Evolutionary conservation across 2,113 vertebrate genomes (phyloP).

Genomic region (Neomonachus schauinslandi): DNA sequence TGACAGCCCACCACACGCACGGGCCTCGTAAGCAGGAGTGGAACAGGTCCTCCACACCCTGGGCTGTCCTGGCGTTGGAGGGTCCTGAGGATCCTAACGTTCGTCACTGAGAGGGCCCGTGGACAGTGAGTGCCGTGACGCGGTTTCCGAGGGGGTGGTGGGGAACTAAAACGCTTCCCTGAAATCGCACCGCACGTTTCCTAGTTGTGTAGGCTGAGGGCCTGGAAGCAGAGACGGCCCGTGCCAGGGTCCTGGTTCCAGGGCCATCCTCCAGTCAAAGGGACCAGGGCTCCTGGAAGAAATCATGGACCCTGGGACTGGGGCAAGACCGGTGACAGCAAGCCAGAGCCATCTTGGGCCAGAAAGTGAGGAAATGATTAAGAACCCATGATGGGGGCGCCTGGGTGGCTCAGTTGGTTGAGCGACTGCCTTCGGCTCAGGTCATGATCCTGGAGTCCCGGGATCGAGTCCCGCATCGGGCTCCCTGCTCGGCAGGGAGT

Average conservation of each 20-base stretch:
- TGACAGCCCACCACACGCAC: rapidly evolving
- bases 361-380: not conserved
- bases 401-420: too few relatives aligned
- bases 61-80: not conserved
- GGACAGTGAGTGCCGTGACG: not conserved
- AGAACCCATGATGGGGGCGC: not conserved
- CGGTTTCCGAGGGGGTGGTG: not conserved
- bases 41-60: not conserved
- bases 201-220: not conserved
- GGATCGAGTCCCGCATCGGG: too few relatives aligned
- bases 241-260: too few relatives aligned
- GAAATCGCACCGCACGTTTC: rapidly evolving
- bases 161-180: too few relatives aligned
- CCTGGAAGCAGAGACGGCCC: rapidly evolving
- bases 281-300: not conserved
- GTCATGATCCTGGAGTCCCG: too few relatives aligned
- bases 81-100: not conserved
- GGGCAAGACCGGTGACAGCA: rapidly evolving
- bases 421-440: too few relatives aligned
- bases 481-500: too few relatives aligned
- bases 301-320: not conserved
- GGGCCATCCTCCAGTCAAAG: not conserved
- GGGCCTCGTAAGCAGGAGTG: not conserved
- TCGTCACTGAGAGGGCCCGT: not conserved
- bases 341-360: not conserved